phyloP scores from a whole-genome alignment of 2,888 invertebrate species.

The Tiliacea citrago region DNA sequence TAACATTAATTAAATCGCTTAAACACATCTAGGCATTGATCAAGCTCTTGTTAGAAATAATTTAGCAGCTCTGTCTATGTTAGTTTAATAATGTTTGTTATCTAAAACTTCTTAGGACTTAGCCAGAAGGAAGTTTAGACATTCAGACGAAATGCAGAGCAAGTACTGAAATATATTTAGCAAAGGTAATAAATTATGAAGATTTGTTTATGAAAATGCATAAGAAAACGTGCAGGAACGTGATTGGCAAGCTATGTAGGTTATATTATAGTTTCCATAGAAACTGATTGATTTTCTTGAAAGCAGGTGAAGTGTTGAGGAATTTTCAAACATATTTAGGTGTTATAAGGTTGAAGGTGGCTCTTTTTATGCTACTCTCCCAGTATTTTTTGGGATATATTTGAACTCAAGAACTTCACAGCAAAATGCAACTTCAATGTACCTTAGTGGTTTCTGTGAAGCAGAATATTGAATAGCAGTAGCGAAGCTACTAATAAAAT shows the following conservation, averaged over 20 bases:
- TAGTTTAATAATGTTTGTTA: conserved; percentile 50
- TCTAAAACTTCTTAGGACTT: conserved; percentile 47
- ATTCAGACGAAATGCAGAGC: conserved; percentile 60
- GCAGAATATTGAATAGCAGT: neutral
- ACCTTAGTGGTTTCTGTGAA: too few relatives aligned
- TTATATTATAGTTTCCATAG: neutral
- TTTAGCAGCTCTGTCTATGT: conserved; percentile 27
- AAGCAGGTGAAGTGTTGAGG: conserved; percentile 7
- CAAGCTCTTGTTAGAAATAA: conserved; percentile 33
- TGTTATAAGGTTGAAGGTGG: neutral
- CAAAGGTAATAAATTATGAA: conserved; percentile 50
- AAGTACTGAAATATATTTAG: conserved; percentile 51
- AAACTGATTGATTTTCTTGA: conserved; percentile 2
- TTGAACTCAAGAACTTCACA: conserved; percentile 2
- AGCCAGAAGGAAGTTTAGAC: conserved; percentile 65
- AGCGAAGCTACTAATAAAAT: too few relatives aligned
- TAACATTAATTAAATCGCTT: conserved; percentile 3
- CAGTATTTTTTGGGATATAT: conserved; percentile 10
- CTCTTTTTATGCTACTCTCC: conserved; percentile 18
- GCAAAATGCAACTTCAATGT: neutral
- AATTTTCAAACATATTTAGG: neutral
- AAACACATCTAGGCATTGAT: conserved; percentile 10
- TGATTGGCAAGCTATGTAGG: conserved; percentile 2
- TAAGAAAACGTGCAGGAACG: conserved; percentile 22
- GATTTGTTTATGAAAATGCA: conserved; percentile 45